phyloP scores from a whole-genome alignment of 2,888 invertebrate species.

The Orthosia gracilis region DNA sequence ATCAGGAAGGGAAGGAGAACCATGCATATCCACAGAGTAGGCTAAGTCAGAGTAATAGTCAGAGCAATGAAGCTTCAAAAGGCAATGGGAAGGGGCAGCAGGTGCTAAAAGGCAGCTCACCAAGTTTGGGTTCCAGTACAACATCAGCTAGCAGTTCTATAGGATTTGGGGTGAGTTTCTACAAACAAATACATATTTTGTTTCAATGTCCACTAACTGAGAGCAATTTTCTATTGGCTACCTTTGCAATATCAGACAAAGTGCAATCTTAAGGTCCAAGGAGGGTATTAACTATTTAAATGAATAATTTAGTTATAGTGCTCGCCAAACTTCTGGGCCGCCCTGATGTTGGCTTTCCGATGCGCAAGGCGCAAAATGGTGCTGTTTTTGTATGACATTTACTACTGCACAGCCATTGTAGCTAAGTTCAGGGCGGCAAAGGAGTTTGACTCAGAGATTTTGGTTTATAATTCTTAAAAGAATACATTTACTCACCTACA shows the following conservation, averaged over 20 bases:
- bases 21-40: slow-evolving; percentile 90
- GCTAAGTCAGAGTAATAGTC: slow-evolving; percentile 86
- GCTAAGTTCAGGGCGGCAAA: too few relatives aligned
- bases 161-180: slow-evolving; percentile 87
- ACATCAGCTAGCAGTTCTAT: slow-evolving; percentile 82
- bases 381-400: too few relatives aligned
- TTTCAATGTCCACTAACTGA: slow-evolving; percentile 1
- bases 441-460: too few relatives aligned
- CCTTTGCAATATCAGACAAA: neutral
- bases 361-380: too few relatives aligned
- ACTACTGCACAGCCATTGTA: too few relatives aligned
- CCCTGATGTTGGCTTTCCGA: too few relatives aligned
- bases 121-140: slow-evolving; percentile 84
- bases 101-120: slow-evolving; percentile 84
- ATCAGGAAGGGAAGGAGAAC: slow-evolving; percentile 90
- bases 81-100: slow-evolving; percentile 79
- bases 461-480: too few relatives aligned
- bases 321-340: too few relatives aligned
- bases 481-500: neutral
- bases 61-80: slow-evolving; percentile 83
- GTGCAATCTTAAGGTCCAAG: neutral
- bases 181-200: neutral
- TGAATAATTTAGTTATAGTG: neutral
- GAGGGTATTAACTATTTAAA: neutral
- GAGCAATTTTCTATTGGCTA: neutral